Percentiles rank a stretch among this genome's conserved stretches.
Conservation (phyloP, 2,797 vertebrate genomes). For the Heliangelus exortis region DNA sequence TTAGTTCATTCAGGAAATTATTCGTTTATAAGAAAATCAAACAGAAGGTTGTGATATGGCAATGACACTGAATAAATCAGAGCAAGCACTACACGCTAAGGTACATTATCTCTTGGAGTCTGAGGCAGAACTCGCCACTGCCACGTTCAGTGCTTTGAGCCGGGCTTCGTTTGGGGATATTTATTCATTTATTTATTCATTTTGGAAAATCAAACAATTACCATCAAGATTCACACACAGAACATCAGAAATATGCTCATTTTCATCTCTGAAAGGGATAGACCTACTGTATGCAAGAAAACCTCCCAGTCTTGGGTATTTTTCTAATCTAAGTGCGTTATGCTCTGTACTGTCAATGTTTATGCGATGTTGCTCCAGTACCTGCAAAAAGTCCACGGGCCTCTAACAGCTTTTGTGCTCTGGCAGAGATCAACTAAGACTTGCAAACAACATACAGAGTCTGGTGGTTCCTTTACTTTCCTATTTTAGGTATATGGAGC, state of each 20-base stretch:
- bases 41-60: conserved; percentile 82
- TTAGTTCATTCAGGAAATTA: conserved; percentile 89
- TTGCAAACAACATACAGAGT: background rate
- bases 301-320: background rate
- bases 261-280: conserved; percentile 47
- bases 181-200: conserved; percentile 24
- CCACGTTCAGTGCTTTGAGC: conserved; percentile 64
- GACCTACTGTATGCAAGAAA: conserved; percentile 2
- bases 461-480: background rate
- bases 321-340: conserved; percentile 60
- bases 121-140: conserved; percentile 72
- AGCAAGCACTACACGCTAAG: conserved; percentile 63
- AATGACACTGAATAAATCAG: conserved; percentile 83
- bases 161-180: background rate
- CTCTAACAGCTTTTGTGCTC: background rate
- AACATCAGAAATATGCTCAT: conserved; percentile 71
- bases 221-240: conserved; percentile 68
- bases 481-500: background rate
- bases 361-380: conserved; percentile 22
- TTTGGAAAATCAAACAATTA: conserved; percentile 65
- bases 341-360: conserved; percentile 42
- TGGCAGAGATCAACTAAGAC: background rate
- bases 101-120: conserved; percentile 74
- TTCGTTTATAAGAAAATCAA: conserved; percentile 90
- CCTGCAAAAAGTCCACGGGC: background rate